Evolutionary conservation across 2,797 vertebrate species (phyloP), one percentile per base, ranked within the genome.

Genomic region (Sarcophilus harrisii): DNA sequence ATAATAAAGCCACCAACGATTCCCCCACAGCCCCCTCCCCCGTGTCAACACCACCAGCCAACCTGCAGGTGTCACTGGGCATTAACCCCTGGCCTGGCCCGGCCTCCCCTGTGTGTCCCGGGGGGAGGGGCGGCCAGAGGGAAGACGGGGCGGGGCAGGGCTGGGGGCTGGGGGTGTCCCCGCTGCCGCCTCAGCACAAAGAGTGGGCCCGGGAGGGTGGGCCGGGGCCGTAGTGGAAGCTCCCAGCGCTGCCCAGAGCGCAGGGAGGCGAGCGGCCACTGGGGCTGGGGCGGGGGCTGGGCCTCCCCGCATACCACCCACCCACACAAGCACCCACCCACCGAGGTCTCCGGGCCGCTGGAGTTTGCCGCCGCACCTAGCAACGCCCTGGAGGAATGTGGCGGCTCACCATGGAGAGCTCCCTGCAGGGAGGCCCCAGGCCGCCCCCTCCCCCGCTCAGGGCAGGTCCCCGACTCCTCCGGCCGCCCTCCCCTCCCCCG

Each of bases 1-100:
- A 99, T 98, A 99, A 99, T 99, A 99, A 98, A 96, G 98, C 99
- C 99, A 99, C 99, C 99, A 99, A 98, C 95, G 92, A 98, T 98
- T 97, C 97, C 97, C 97, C 98, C 97, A 93, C 97, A 96, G 93
- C 96, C 96, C 94, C 97, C 97, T 96, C 97, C 96, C 92, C 91
- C 98, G 97, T 98, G 97, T 98, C 98, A 98, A 97, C 98, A 98
- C 96, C 98, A 98, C 98, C 98, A 98, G 98, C 98, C 97, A 96
- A 98, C 98, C 98, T 98, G 99, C 99, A 99, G 99, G 99, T 99
- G 99, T 99, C 98, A 98, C 97, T 8, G 45, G 98, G 98, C 98
- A 98, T 99, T 99, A 99, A 98, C 98, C 98, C 98, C 45, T 81
- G 97, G 97, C 96, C 95, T 98, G 96, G 66, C 98, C 97, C 93